A percentile compares a stretch with the other conserved stretches of the same genome.
Conservation (phyloP, 2,888 invertebrate genomes). For the Heteromurus nitidus region DNA sequence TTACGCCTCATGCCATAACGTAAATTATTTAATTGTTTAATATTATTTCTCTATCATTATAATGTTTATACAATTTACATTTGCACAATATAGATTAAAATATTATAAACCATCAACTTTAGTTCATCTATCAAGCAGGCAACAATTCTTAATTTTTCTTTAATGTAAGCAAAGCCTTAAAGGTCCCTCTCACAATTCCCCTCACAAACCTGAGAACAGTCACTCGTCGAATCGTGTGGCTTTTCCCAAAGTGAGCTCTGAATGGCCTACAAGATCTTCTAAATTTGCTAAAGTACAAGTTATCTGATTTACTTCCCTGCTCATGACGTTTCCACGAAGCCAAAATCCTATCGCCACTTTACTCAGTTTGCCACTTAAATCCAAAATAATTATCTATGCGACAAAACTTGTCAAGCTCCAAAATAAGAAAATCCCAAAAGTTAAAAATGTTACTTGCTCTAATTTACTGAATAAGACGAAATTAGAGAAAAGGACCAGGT, state of each 20-base stretch:
- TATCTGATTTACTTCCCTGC: not conserved
- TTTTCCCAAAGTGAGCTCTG: not conserved
- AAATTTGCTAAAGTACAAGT: slow-evolving; percentile 8
- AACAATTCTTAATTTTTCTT: no score
- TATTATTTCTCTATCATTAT: no score
- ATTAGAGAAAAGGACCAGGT: not conserved
- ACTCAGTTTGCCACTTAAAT: not conserved
- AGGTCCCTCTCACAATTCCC: slow-evolving; percentile 6
- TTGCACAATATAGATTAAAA: no score
- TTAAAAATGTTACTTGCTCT: not conserved
- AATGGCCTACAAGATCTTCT: slow-evolving; percentile 15
- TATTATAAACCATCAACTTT: no score
- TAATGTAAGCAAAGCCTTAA: no score
- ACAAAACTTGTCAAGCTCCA: not conserved
- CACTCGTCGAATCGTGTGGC: not conserved
- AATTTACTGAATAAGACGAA: not conserved
- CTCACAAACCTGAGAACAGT: slow-evolving; percentile 18
- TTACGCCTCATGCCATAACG: no score
- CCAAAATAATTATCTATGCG: not conserved
- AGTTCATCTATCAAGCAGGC: no score
- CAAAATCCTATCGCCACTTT: not conserved
- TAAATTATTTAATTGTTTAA: no score
- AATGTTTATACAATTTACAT: no score
- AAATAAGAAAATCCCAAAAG: no score
- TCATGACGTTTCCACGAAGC: slow-evolving; percentile 20